Conservation (phyloP, 2,797 vertebrate genomes). For the Sphenopsis melanotis region DNA sequence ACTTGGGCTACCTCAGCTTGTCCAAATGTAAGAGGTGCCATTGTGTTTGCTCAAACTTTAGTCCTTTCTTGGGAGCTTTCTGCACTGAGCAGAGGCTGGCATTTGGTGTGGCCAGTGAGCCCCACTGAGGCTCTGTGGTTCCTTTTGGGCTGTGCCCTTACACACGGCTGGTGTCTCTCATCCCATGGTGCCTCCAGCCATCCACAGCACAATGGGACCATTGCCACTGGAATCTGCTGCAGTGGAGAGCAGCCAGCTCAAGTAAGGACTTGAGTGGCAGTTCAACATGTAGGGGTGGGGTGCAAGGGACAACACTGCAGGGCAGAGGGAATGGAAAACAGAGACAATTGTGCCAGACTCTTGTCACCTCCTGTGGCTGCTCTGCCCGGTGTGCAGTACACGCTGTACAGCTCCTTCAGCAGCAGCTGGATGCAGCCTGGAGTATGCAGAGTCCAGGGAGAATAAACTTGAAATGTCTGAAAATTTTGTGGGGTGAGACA, state of each 20-base stretch:
- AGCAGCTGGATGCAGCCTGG: neutral
- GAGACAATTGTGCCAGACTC: neutral
- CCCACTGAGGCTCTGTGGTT: neutral
- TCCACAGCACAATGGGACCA: rapidly evolving
- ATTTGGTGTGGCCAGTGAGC: neutral
- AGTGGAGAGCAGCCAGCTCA: neutral
- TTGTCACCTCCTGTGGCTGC: neutral
- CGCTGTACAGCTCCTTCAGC: neutral
- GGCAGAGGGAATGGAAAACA: neutral
- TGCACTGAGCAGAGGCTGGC: neutral
- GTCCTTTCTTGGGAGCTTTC: neutral
- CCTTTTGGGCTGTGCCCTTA: neutral
- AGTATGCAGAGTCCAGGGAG: neutral
- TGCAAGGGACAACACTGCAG: neutral
- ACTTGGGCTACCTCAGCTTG: neutral
- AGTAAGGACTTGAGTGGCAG: neutral
- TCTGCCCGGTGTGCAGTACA: neutral
- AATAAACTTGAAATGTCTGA: neutral
- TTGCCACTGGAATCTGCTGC: neutral
- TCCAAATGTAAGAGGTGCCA: neutral
- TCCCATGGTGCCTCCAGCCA: neutral
- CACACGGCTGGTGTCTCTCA: neutral
- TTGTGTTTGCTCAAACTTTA: neutral
- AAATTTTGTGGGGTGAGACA: neutral
- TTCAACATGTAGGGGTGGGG: neutral